phyloP scores from a whole-genome alignment of 2,888 invertebrate species.

The Drosophila mettleri region DNA sequence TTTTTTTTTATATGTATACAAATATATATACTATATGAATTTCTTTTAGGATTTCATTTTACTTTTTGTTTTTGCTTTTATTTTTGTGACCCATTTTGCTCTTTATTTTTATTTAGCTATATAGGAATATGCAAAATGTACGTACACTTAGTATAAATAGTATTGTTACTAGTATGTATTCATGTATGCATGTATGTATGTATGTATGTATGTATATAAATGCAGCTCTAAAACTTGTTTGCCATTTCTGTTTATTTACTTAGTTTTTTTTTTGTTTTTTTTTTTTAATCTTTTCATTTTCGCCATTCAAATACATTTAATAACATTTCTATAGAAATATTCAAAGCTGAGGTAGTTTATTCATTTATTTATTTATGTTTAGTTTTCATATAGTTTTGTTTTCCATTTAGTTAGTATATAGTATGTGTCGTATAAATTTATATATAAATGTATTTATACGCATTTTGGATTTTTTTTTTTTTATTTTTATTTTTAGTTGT shows the following conservation, averaged over 20 bases:
- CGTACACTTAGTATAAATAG: conserved; percentile 73
- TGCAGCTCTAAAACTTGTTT: conserved; percentile 75
- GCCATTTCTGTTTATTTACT: conserved; percentile 32
- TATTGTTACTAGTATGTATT: conserved; percentile 44
- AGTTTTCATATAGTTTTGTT: conserved; percentile 37
- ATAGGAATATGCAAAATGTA: conserved; percentile 79
- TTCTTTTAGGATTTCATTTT: conserved; percentile 11
- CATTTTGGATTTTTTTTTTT: conserved; percentile 10
- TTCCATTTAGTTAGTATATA: conserved; percentile 36
- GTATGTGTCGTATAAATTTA: conserved; percentile 37
- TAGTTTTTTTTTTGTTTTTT: background rate
- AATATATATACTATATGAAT: conserved; percentile 23
- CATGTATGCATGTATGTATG: conserved; percentile 47
- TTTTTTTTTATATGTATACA: conserved; percentile 22
- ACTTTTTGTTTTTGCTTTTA: conserved; percentile 6
- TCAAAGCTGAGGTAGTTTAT: conserved; percentile 82
- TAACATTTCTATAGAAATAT: conserved; percentile 80
- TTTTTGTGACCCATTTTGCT: conserved; percentile 45
- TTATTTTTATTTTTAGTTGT: background rate
- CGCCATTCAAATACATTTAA: conserved; percentile 68
- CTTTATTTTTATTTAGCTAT: conserved; percentile 66
- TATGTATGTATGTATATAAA: conserved; percentile 63
- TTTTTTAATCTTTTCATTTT: conserved; percentile 14
- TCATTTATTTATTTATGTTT: conserved; percentile 60
- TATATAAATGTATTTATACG: conserved; percentile 45